Conservation (phyloP, 35 echinoderm and acorn worm genomes). For the Hemicentrotus pulcherrimus region DNA sequence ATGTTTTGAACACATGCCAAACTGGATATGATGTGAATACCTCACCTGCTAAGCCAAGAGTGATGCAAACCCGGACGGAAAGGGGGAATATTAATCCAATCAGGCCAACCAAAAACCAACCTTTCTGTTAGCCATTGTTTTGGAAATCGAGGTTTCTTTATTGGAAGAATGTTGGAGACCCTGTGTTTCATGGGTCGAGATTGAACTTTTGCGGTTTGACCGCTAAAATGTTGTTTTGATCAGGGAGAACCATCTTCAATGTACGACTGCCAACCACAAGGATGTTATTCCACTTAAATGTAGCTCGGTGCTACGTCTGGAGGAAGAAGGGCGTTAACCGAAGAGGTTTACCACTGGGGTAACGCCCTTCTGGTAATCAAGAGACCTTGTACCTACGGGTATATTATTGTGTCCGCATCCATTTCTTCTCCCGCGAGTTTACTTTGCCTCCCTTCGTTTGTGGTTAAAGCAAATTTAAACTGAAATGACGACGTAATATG, state of each 20-base stretch:
- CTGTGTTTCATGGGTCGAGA: background rate
- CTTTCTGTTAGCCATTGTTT: background rate
- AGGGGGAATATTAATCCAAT: background rate
- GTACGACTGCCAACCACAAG: background rate
- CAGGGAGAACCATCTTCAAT: background rate
- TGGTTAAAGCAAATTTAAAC: background rate
- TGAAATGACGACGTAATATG: background rate
- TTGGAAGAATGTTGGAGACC: background rate
- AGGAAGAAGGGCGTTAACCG: background rate
- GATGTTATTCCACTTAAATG: background rate
- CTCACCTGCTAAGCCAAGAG: background rate
- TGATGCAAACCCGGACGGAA: background rate
- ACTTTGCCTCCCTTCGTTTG: background rate
- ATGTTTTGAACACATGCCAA: constrained; percentile 11
- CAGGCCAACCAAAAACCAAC: background rate
- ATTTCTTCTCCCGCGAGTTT: background rate
- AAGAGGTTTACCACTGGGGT: background rate
- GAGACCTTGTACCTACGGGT: background rate
- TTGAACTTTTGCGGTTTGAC: background rate
- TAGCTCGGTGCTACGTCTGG: background rate
- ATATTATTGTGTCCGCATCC: background rate
- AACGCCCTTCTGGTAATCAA: background rate
- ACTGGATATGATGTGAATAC: background rate
- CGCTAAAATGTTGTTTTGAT: constrained; percentile 18
- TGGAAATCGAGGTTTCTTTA: background rate